Conservation (phyloP, 53 echinoderm and acorn worm species). For the Crossaster papposus region DNA sequence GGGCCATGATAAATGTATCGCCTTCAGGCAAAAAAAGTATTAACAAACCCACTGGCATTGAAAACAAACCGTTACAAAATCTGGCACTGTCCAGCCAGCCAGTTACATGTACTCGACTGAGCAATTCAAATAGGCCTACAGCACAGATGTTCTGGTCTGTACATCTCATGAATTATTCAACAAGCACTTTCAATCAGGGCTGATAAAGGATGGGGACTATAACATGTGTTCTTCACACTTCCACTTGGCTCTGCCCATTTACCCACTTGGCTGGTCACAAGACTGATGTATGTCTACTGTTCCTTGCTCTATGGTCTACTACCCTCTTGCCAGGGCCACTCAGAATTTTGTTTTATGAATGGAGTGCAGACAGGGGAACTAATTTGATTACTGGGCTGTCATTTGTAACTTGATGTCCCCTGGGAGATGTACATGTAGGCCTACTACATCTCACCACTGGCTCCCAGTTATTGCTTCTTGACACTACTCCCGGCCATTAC, state of each 20-base stretch:
- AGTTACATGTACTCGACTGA: not conserved
- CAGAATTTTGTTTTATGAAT: not conserved
- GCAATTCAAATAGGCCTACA: not conserved
- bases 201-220: too few species aligned
- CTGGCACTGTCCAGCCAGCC: not conserved
- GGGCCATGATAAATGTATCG: not conserved
- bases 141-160: not conserved
- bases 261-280: slow-evolving; percentile 9
- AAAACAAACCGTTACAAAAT: not conserved
- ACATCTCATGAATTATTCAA: slow-evolving; percentile 46
- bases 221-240: slow-evolving; percentile 32
- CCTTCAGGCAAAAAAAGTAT: not conserved
- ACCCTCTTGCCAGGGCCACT: not conserved
- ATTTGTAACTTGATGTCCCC: not conserved
- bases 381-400: slow-evolving; percentile 18
- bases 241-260: slow-evolving; percentile 31
- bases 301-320: not conserved
- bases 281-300: slow-evolving; percentile 1
- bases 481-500: not conserved
- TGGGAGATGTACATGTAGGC: not conserved
- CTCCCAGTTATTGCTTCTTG: not conserved
- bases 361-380: not conserved
- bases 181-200: not conserved
- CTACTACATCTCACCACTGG: not conserved
- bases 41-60: not conserved